A percentile compares a stretch with the other conserved stretches of the same genome.
phyloP scores from a whole-genome alignment of 2,113 vertebrate species.

The Crotophaga sulcirostris region DNA sequence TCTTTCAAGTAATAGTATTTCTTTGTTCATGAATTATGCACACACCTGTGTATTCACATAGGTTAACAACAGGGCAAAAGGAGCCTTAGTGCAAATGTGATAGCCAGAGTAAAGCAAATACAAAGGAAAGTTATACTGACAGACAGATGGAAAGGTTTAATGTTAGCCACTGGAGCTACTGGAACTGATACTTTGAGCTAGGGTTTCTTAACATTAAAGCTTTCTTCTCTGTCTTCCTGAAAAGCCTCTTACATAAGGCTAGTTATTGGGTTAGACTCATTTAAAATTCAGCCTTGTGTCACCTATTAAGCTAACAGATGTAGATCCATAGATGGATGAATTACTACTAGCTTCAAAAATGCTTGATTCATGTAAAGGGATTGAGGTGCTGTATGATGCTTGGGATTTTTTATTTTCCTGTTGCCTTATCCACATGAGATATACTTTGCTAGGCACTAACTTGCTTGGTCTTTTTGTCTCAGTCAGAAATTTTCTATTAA shows the following conservation, averaged over 20 bases:
- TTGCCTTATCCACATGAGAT: constrained; percentile 53
- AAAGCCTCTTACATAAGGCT: constrained; percentile 34
- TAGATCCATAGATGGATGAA: constrained; percentile 40
- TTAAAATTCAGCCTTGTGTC: constrained; percentile 44
- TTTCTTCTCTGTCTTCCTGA: constrained; percentile 28
- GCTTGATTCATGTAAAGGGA: not conserved
- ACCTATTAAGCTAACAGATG: constrained; percentile 55
- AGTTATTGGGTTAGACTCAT: constrained; percentile 37
- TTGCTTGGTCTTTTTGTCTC: constrained; percentile 60
- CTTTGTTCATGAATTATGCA: constrained; percentile 52
- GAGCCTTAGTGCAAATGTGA: constrained; percentile 40
- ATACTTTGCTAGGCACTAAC: constrained; percentile 44
- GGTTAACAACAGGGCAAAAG: constrained; percentile 41
- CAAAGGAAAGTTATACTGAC: constrained; percentile 16
- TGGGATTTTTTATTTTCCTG: constrained; percentile 42
- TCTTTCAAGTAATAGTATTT: constrained; percentile 9
- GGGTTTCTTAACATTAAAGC: constrained; percentile 50
- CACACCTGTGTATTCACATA: constrained; percentile 27
- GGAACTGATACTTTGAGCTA: constrained; percentile 58
- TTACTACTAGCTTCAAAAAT: constrained; percentile 12
- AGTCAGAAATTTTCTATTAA: constrained; percentile 76
- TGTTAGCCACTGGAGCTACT: constrained; percentile 2
- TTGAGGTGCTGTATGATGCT: not conserved
- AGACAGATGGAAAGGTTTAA: constrained; percentile 46
- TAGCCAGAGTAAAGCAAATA: constrained; percentile 2